phyloP scores from a whole-genome alignment of 2,113 vertebrate genomes.

The Pristiophorus japonicus region DNA sequence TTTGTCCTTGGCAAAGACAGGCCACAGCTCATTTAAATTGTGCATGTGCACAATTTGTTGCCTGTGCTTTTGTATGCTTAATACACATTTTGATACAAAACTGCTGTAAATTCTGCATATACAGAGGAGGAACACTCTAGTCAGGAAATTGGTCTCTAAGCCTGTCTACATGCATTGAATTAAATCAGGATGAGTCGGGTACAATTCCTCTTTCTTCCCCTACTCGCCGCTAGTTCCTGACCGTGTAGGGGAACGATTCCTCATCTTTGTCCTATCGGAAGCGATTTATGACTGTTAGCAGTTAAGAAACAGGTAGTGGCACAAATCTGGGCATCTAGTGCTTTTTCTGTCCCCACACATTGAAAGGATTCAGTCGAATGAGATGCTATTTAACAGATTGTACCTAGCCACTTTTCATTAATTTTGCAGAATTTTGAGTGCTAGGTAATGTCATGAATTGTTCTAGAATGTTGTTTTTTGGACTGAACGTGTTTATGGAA shows the following conservation, averaged over 20 bases:
- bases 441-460: neutral
- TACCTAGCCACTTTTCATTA: neutral
- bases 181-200: neutral
- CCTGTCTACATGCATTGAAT: neutral
- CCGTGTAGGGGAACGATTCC: neutral
- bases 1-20: neutral
- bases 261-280: neutral
- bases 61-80: neutral
- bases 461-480: neutral
- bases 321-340: neutral
- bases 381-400: neutral
- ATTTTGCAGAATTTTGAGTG: neutral
- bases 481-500: neutral
- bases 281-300: neutral
- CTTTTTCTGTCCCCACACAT: too few species aligned
- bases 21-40: neutral
- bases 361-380: neutral
- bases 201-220: neutral
- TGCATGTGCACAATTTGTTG: neutral
- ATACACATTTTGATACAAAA: neutral
- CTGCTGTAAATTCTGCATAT: neutral
- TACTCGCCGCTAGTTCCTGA: neutral
- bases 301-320: neutral
- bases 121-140: neutral
- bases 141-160: neutral